Conservation (phyloP, 2,797 vertebrate genomes). For the Thripadectes ignobilis region DNA sequence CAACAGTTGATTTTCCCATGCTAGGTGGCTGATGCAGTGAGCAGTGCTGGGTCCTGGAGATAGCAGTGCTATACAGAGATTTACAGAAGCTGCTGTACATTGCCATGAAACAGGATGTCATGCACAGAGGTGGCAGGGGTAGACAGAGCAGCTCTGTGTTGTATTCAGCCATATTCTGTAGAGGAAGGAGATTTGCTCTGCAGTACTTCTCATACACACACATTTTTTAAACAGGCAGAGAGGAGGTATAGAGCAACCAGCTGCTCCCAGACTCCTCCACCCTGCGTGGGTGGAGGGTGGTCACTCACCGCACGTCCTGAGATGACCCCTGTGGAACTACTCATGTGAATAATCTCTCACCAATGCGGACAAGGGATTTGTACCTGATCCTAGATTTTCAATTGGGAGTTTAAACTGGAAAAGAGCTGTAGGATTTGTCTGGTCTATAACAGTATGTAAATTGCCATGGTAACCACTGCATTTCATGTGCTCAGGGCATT, state of each 20-base stretch:
- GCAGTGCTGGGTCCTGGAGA: not conserved
- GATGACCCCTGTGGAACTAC: not conserved
- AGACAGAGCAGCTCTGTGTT: not conserved
- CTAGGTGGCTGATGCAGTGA: not conserved
- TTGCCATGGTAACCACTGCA: constrained; percentile 5
- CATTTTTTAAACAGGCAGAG: not conserved
- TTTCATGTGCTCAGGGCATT: not conserved
- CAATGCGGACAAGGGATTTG: not conserved
- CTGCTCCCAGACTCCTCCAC: not conserved
- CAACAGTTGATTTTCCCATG: not conserved
- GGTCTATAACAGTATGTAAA: not conserved
- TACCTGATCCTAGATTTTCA: not conserved
- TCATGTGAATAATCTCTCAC: not conserved
- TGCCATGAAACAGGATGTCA: not conserved
- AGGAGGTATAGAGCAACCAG: not conserved
- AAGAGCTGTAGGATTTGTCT: not conserved
- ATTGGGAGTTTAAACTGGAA: not conserved
- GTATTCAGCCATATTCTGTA: not conserved
- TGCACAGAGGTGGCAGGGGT: not conserved
- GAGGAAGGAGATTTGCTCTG: not conserved
- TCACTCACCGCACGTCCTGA: fast-evolving
- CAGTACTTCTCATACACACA: not conserved
- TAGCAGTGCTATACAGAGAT: fast-evolving
- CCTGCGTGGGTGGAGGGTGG: not conserved
- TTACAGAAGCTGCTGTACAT: not conserved